phyloP scores from a whole-genome alignment of 2,113 vertebrate genomes.

The Myotis yumanensis region DNA sequence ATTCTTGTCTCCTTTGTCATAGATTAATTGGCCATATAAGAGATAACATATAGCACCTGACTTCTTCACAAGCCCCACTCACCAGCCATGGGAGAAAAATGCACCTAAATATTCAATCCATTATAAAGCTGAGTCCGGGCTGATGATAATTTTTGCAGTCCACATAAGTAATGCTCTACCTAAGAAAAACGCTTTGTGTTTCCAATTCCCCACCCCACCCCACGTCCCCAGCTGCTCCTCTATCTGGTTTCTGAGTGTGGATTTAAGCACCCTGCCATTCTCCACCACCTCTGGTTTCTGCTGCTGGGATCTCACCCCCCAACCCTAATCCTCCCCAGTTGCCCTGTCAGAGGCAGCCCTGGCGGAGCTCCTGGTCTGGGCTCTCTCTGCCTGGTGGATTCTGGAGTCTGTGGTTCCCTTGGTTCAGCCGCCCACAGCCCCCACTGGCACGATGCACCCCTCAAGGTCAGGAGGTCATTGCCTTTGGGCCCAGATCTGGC shows the following conservation, averaged over 20 bases:
- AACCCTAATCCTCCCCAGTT: background rate
- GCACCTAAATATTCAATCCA: rapidly evolving
- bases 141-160: background rate
- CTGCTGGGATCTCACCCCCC: rapidly evolving
- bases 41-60: too few relatives aligned
- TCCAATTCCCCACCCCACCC: background rate
- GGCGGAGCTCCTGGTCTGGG: background rate
- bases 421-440: background rate
- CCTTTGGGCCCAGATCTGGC: background rate
- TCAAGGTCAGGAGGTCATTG: too few relatives aligned
- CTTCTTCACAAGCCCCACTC: background rate
- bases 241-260: background rate
- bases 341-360: background rate
- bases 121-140: background rate
- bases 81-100: background rate
- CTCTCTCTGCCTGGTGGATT: background rate
- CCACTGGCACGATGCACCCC: rapidly evolving
- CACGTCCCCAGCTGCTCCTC: background rate
- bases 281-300: background rate
- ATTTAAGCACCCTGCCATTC: background rate
- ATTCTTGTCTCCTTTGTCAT: background rate
- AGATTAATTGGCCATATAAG: background rate
- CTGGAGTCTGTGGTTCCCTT: background rate
- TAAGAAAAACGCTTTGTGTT: background rate
- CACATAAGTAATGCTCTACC: background rate